phyloP scores from a whole-genome alignment of 2,113 vertebrate genomes.

The Butorides virescens region DNA sequence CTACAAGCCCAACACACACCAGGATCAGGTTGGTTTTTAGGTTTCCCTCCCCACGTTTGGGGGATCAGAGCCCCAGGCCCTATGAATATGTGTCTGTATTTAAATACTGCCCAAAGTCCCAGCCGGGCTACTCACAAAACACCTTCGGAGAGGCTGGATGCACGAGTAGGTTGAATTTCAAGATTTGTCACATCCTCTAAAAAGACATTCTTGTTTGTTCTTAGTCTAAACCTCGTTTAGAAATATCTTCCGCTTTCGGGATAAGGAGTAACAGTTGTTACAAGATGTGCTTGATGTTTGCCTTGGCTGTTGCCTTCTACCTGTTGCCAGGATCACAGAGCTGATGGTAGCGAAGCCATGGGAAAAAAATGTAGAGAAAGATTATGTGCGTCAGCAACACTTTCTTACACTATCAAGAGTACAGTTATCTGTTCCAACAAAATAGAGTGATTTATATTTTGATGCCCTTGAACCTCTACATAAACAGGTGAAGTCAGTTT shows the following conservation, averaged over 20 bases:
- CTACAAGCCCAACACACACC: not conserved
- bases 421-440: constrained; percentile 29
- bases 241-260: not conserved
- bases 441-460: constrained; percentile 44
- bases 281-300: constrained; percentile 19
- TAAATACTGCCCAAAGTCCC: not conserved
- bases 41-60: too few relatives aligned
- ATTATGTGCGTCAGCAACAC: not conserved
- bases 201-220: not conserved
- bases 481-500: constrained; percentile 35
- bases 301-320: not conserved
- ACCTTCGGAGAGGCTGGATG: not conserved
- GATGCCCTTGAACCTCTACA: constrained; percentile 43
- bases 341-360: constrained; percentile 11
- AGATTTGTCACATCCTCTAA: not conserved
- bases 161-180: not conserved
- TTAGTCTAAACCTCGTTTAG: not conserved
- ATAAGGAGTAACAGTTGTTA: not conserved
- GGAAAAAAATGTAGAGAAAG: not conserved
- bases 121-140: not conserved
- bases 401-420: not conserved
- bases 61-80: not conserved
- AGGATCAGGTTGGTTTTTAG: not conserved
- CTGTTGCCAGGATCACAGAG: not conserved
- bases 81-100: not conserved